These are phyloP conservation scores for Chalcosyrphus nemorum DNA, from an alignment of 2,888 invertebrate species.

Conservation along the genomic window DNA sequence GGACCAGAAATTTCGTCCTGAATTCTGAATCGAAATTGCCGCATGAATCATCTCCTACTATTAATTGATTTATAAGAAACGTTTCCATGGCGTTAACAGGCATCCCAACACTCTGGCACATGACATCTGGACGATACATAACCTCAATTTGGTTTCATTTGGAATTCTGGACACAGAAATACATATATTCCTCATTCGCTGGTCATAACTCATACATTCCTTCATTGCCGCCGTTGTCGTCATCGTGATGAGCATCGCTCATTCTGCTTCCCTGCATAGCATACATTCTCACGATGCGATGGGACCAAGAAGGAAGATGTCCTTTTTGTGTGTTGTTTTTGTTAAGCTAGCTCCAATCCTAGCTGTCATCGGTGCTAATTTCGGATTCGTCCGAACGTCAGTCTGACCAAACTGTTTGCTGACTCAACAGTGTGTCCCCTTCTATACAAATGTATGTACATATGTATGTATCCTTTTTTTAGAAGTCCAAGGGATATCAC, in stretches of 20 bases:
- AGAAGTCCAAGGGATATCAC: not conserved
- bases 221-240: not conserved
- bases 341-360: constrained; percentile 32
- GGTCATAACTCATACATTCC: constrained; percentile 38
- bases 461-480: no score
- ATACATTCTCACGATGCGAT: constrained; percentile 23
- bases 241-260: constrained; percentile 38
- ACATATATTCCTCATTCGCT: constrained; percentile 27
- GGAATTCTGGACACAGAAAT: constrained; percentile 32
- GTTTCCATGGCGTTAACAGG: constrained; percentile 24
- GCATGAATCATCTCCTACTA: constrained; percentile 52
- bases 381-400: constrained; percentile 34
- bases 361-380: constrained; percentile 63
- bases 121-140: constrained; percentile 41
- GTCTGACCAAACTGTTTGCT: constrained; percentile 20
- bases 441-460: no score
- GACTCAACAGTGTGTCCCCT: constrained; percentile 22
- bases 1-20: constrained; percentile 1
- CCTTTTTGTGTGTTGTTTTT: constrained; percentile 19
- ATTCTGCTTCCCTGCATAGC: no score
- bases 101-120: constrained; percentile 28
- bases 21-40: constrained; percentile 23
- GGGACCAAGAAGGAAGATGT: constrained; percentile 27
- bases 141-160: constrained; percentile 42
- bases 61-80: constrained; percentile 64